phyloP scores from a whole-genome alignment of 2,888 invertebrate genomes.

The Amblyteles armatorius region DNA sequence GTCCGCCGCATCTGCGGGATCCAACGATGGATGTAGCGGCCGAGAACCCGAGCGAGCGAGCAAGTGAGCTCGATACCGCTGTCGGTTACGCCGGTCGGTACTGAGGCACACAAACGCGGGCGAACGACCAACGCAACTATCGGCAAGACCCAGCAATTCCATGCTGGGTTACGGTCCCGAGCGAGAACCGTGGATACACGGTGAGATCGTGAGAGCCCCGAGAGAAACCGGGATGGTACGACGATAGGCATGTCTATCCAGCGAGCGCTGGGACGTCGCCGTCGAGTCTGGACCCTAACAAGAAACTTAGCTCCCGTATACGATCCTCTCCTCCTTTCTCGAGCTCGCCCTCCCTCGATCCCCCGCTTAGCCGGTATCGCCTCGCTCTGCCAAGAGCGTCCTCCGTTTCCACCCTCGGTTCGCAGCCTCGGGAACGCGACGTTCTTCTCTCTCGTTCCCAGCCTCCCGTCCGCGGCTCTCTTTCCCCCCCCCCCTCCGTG shows the following conservation, averaged over 20 bases:
- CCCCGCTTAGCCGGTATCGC: slow-evolving; percentile 38
- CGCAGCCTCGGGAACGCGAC: slow-evolving; percentile 73
- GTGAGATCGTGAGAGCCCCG: slow-evolving; percentile 27
- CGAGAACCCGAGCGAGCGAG: slow-evolving; percentile 40
- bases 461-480: slow-evolving; percentile 17
- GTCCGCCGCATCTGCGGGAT: slow-evolving; percentile 27
- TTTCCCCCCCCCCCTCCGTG: slow-evolving; percentile 54
- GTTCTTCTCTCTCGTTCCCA: slow-evolving; percentile 74
- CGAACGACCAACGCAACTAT: slow-evolving; percentile 53
- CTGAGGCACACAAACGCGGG: slow-evolving; percentile 28
- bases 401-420: slow-evolving; percentile 71
- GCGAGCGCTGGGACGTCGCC: slow-evolving; percentile 80
- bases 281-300: slow-evolving; percentile 84
- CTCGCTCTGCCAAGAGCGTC: slow-evolving; percentile 59
- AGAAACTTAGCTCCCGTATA: slow-evolving; percentile 81
- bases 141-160: slow-evolving; percentile 50
- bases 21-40: slow-evolving; percentile 23
- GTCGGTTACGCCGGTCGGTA: slow-evolving; percentile 26
- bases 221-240: slow-evolving; percentile 44
- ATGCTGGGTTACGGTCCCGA: slow-evolving; percentile 48
- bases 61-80: background rate
- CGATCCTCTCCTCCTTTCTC: slow-evolving; percentile 40
- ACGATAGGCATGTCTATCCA: slow-evolving; percentile 60
- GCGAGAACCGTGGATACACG: slow-evolving; percentile 48
- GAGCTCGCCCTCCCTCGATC: slow-evolving; percentile 25